A percentile compares a stretch with the other conserved stretches of the same genome.
phyloP scores from a whole-genome alignment of 1,140 invertebrate species.

The Laupala kohalensis region DNA sequence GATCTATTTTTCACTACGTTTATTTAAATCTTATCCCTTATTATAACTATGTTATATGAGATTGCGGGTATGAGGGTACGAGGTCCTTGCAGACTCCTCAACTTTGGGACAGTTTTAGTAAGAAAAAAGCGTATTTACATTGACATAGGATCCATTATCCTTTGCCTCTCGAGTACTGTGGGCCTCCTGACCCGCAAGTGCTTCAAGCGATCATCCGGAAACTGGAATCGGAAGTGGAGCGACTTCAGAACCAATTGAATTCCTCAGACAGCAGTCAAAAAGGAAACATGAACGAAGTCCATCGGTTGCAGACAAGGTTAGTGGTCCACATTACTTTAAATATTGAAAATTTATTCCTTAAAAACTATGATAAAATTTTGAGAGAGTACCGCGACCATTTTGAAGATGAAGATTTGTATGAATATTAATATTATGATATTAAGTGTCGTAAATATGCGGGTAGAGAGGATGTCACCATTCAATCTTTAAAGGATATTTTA shows the following conservation, averaged over 20 bases:
- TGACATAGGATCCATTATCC: conserved; percentile 34
- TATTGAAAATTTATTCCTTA: too few species aligned
- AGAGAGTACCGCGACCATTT: too few species aligned
- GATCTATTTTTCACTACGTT: neutral
- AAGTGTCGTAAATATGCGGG: too few species aligned
- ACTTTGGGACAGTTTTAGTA: too few species aligned
- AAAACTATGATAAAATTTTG: too few species aligned
- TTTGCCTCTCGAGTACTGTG: conserved; percentile 34
- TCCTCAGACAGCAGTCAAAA: conserved; percentile 20
- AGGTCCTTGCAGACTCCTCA: neutral
- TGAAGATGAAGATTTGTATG: too few species aligned
- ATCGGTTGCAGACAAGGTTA: conserved; percentile 15
- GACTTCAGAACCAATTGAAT: conserved; percentile 14
- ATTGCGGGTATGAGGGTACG: neutral
- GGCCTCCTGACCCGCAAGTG: conserved; percentile 31
- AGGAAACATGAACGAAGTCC: neutral
- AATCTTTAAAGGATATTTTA: too few species aligned
- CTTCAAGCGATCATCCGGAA: conserved; percentile 33
- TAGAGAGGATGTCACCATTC: too few species aligned
- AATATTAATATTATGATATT: too few species aligned
- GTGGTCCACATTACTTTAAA: too few species aligned
- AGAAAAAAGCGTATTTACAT: too few species aligned
- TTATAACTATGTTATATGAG: neutral
- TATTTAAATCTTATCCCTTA: neutral
- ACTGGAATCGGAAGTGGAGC: conserved; percentile 31